Percentiles rank a stretch among this genome's conserved stretches.
Conservation (phyloP, 2,888 invertebrate genomes). For the Eurois occulta region DNA sequence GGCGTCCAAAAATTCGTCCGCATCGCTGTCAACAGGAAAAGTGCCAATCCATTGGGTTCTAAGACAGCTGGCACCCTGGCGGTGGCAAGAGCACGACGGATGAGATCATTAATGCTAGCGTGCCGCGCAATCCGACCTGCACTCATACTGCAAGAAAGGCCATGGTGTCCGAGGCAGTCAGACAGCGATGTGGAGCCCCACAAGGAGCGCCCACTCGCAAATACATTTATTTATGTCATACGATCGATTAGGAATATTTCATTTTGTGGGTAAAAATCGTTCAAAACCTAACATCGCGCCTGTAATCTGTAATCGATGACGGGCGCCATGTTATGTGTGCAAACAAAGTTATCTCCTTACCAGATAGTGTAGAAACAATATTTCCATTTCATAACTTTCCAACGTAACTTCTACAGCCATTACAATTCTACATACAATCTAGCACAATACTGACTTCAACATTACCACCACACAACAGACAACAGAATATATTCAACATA, state of each 20-base stretch:
- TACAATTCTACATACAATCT: conserved; percentile 30
- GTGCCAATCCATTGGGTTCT: too few relatives aligned
- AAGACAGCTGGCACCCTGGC: too few relatives aligned
- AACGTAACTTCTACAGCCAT: conserved; percentile 6
- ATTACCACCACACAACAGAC: conserved; percentile 41
- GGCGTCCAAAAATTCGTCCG: too few relatives aligned
- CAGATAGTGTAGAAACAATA: background rate
- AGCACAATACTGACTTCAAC: conserved; percentile 35
- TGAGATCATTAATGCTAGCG: too few relatives aligned
- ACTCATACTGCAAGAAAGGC: too few relatives aligned
- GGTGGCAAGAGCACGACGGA: too few relatives aligned
- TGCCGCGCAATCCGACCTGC: too few relatives aligned
- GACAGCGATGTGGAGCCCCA: too few relatives aligned
- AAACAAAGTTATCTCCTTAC: background rate
- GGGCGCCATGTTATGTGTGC: background rate
- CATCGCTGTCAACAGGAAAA: too few relatives aligned
- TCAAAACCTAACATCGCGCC: too few relatives aligned
- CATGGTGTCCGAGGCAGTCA: too few relatives aligned
- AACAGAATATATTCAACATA: conserved; percentile 61
- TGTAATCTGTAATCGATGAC: background rate
- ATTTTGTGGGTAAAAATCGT: background rate
- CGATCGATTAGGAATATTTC: background rate
- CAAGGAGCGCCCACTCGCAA: too few relatives aligned
- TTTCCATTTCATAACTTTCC: background rate
- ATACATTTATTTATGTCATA: conserved; percentile 2